Conservation (phyloP, 2,113 vertebrate species). For the Alethe castanea region DNA sequence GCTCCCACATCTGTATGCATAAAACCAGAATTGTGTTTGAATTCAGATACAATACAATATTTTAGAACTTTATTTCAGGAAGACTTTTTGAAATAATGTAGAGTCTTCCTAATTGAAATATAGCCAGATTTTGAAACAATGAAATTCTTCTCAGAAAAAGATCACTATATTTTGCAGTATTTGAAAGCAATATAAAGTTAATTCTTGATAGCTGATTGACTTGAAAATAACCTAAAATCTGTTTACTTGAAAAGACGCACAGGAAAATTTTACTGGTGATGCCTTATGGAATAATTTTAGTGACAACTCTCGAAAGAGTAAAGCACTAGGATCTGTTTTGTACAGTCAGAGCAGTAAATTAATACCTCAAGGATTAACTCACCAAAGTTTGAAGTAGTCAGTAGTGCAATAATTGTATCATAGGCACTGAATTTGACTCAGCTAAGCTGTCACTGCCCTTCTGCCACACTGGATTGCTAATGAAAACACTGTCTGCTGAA, state of each 20-base stretch:
- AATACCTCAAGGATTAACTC: slow-evolving; percentile 52
- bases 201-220: background rate
- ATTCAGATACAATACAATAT: background rate
- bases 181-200: background rate
- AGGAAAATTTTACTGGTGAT: background rate
- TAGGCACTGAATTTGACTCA: background rate
- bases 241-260: background rate
- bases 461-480: background rate
- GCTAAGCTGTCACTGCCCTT: background rate
- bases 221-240: slow-evolving; percentile 5
- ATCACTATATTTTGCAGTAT: background rate
- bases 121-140: background rate
- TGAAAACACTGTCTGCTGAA: background rate
- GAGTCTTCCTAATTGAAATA: background rate
- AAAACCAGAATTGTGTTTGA: background rate
- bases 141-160: background rate
- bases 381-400: slow-evolving; percentile 35
- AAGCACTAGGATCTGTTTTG: slow-evolving; percentile 22
- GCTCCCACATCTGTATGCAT: background rate
- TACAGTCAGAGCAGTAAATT: slow-evolving; percentile 42
- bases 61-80: background rate
- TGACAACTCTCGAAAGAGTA: background rate
- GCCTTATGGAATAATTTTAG: slow-evolving; percentile 20
- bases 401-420: slow-evolving; percentile 49
- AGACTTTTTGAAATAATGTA: background rate